phyloP scores from a whole-genome alignment of 2,797 vertebrate species.

The Acanthiza pusilla region DNA sequence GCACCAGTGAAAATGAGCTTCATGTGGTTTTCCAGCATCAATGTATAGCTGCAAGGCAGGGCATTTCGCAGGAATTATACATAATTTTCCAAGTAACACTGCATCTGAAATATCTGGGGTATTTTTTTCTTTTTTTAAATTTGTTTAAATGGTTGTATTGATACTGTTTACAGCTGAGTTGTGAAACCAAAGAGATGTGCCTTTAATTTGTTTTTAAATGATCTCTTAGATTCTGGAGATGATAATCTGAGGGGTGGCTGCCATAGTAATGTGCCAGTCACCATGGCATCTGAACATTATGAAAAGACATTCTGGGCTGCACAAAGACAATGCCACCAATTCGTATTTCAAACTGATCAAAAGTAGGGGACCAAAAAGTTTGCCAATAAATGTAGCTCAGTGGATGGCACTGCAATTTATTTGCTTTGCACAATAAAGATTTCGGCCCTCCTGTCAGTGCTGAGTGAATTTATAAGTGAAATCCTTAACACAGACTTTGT shows the following conservation, averaged over 20 bases:
- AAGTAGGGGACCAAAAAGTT: slow-evolving; percentile 50
- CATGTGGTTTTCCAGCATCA: not conserved
- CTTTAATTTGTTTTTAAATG: slow-evolving; percentile 43
- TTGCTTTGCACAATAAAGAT: slow-evolving; percentile 34
- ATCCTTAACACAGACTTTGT: not conserved
- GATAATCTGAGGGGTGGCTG: slow-evolving; percentile 35
- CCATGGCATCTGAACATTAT: slow-evolving; percentile 33
- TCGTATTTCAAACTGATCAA: slow-evolving; percentile 54
- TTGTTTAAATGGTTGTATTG: not conserved
- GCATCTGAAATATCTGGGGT: not conserved
- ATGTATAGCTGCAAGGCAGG: not conserved
- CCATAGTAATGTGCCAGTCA: slow-evolving; percentile 49
- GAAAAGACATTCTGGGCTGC: slow-evolving; percentile 63
- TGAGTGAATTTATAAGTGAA: not conserved
- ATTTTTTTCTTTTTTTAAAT: not conserved
- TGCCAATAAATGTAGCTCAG: slow-evolving; percentile 61
- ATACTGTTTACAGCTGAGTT: slow-evolving; percentile 41
- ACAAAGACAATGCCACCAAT: slow-evolving; percentile 55
- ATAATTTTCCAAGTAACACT: not conserved
- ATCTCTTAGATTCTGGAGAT: slow-evolving; percentile 22
- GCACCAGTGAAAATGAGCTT: not conserved
- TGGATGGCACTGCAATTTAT: slow-evolving; percentile 37
- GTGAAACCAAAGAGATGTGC: slow-evolving; percentile 6
- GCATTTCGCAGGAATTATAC: not conserved
- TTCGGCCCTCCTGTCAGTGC: not conserved